A percentile compares a stretch with the other conserved stretches of the same genome.
Evolutionary conservation across 2,797 vertebrate genomes (phyloP).

Genomic region (Staurois parvus): DNA sequence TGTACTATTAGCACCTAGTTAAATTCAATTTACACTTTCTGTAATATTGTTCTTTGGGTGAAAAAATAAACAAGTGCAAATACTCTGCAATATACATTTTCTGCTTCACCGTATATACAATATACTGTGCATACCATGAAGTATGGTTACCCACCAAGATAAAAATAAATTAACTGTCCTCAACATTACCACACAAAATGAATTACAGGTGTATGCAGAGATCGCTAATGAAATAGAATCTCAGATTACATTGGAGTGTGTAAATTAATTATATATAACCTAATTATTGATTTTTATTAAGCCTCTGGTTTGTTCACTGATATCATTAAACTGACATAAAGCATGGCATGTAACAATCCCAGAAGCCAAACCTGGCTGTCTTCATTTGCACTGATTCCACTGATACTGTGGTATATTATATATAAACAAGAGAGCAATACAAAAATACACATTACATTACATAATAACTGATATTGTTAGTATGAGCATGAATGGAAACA

Average conservation of each 20-base stretch:
- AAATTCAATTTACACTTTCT: too few relatives aligned
- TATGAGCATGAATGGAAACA: neutral
- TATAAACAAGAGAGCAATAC: neutral
- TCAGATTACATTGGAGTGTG: neutral
- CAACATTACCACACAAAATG: neutral
- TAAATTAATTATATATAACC: conserved; percentile 4
- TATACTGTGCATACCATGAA: too few relatives aligned
- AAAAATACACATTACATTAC: neutral
- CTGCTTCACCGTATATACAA: too few relatives aligned
- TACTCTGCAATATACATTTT: too few relatives aligned
- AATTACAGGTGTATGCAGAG: neutral
- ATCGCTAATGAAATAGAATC: neutral
- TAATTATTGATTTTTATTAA: neutral
- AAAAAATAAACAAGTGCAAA: too few relatives aligned
- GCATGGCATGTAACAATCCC: neutral
- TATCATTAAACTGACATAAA: neutral
- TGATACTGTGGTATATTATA: neutral
- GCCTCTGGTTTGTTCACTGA: neutral
- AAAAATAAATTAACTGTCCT: neutral
- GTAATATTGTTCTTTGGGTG: too few relatives aligned
- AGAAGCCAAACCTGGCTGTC: neutral
- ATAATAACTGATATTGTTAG: neutral
- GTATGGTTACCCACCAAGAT: too few relatives aligned
- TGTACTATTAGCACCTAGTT: too few relatives aligned
- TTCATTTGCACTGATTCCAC: neutral